Conservation (phyloP, 2,888 invertebrate genomes). For the Synanthedon formicaeformis region DNA sequence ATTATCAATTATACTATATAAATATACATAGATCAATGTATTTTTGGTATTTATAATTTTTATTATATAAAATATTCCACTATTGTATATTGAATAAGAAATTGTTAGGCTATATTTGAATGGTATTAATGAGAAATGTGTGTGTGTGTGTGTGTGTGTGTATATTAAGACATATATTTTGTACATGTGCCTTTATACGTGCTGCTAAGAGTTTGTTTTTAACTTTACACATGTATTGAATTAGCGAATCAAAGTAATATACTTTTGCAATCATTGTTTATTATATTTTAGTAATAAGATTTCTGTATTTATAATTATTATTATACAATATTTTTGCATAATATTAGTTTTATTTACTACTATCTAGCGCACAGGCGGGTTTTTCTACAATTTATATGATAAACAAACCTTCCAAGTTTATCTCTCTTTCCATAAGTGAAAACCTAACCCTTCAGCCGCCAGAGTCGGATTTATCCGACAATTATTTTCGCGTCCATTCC, state of each 20-base stretch:
- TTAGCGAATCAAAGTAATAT: slow-evolving; percentile 11
- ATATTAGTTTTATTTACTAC: slow-evolving; percentile 16
- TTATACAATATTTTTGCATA: slow-evolving; percentile 65
- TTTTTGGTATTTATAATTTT: slow-evolving; percentile 19
- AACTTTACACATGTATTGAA: slow-evolving; percentile 43
- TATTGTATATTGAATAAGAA: slow-evolving; percentile 5
- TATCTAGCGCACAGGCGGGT: not conserved
- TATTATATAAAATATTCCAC: slow-evolving; percentile 21
- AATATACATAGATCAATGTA: slow-evolving; percentile 9
- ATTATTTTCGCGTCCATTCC: too few relatives aligned
- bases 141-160: not conserved
- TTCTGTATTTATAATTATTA: slow-evolving; percentile 53
- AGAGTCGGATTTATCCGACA: too few relatives aligned
- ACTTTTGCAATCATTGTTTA: slow-evolving; percentile 47
- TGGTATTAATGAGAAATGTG: not conserved
- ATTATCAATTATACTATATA: too few relatives aligned
- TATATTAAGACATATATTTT: not conserved
- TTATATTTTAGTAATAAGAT: slow-evolving; percentile 33
- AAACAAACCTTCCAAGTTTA: too few relatives aligned
- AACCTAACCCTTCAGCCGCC: too few relatives aligned
- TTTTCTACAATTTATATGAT: too few relatives aligned
- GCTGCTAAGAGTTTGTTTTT: slow-evolving; percentile 29
- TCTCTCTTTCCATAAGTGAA: too few relatives aligned
- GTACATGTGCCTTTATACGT: slow-evolving; percentile 62
- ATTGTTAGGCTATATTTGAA: not conserved